Conservation (phyloP, 1,140 invertebrate genomes). For the Diorhabda elongata region DNA sequence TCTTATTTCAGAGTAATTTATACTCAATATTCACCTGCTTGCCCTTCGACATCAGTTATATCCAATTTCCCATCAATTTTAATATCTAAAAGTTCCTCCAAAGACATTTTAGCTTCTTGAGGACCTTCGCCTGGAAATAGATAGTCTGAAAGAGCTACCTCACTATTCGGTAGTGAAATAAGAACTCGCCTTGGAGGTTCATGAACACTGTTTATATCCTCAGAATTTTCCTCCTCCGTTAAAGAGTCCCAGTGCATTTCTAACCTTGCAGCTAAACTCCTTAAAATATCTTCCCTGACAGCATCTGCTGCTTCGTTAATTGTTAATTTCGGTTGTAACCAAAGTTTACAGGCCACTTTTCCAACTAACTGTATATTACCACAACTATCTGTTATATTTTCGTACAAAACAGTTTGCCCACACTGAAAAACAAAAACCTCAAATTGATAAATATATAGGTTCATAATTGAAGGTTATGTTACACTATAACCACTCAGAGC, state of each 20-base stretch:
- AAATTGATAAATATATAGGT: too few relatives aligned
- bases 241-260: constrained; percentile 83
- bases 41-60: constrained; percentile 63
- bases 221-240: constrained; percentile 61
- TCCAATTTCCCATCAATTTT: constrained; percentile 62
- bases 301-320: constrained; percentile 62
- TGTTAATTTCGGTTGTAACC: constrained; percentile 65
- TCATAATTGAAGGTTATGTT: too few relatives aligned
- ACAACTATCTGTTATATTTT: background rate
- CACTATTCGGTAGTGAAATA: constrained; percentile 60
- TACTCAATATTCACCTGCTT: constrained; percentile 46
- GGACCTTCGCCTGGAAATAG: constrained; percentile 77
- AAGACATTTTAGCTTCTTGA: constrained; percentile 66
- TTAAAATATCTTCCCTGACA: constrained; percentile 71
- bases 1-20: background rate
- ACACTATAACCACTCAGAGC: too few relatives aligned
- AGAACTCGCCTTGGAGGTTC: constrained; percentile 76
- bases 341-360: constrained; percentile 65
- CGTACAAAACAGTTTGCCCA: background rate
- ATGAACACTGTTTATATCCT: constrained; percentile 63
- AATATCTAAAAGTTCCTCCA: constrained; percentile 70
- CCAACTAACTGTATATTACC: constrained; percentile 59
- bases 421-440: background rate
- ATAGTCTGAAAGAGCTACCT: constrained; percentile 74
- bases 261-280: constrained; percentile 71